Evolutionary conservation across 2,888 invertebrate genomes (phyloP).

Genomic region (Sipha maydis): DNA sequence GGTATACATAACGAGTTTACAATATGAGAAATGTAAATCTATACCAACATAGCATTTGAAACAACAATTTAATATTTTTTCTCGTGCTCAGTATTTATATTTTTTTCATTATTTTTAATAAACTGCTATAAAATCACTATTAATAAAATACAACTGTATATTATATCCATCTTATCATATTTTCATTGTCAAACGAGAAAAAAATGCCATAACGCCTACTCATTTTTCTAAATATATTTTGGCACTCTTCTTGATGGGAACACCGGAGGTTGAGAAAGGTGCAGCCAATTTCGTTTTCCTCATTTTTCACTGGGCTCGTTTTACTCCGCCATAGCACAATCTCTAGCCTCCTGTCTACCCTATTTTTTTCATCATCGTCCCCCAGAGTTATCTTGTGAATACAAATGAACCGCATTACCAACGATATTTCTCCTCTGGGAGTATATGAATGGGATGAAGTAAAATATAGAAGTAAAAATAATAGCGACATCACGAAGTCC

Average conservation of each 20-base stretch:
- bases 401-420: constrained; percentile 60
- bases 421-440: constrained; percentile 52
- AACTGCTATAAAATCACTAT: neutral
- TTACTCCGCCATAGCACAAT: constrained; percentile 32
- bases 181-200: constrained; percentile 22
- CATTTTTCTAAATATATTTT: constrained; percentile 53
- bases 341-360: constrained; percentile 12
- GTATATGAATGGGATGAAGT: constrained; percentile 30
- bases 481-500: constrained; percentile 51
- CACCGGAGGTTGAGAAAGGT: constrained; percentile 27
- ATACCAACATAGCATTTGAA: too few species aligned
- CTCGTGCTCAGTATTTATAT: neutral
- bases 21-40: too few species aligned
- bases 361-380: constrained; percentile 39
- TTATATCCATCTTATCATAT: neutral
- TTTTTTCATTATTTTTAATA: neutral
- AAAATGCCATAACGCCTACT: constrained; percentile 30
- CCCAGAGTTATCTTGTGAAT: constrained; percentile 58
- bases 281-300: constrained; percentile 59
- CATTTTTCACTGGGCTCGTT: constrained; percentile 55
- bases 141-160: neutral
- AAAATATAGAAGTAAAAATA: constrained; percentile 51
- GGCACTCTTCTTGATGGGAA: constrained; percentile 16
- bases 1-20: too few species aligned
- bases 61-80: too few species aligned